phyloP scores from a whole-genome alignment of 2,113 vertebrate species.

The Carassius auratus region DNA sequence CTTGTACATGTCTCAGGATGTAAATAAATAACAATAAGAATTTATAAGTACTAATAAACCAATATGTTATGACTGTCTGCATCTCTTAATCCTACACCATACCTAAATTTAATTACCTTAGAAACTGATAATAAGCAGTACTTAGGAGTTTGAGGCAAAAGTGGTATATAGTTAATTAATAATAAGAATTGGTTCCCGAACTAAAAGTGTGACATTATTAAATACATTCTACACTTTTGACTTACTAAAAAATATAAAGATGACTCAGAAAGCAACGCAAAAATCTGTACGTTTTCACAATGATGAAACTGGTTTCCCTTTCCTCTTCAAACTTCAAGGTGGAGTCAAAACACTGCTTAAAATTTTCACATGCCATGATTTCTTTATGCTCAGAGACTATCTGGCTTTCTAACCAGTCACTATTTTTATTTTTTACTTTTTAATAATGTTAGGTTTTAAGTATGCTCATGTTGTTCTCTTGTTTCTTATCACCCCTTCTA shows the following conservation, averaged over 20 bases:
- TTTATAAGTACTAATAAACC: too few relatives aligned
- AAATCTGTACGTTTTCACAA: not conserved
- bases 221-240: not conserved
- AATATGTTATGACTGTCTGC: too few relatives aligned
- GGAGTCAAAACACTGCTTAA: not conserved
- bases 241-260: not conserved
- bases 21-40: too few relatives aligned
- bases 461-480: not conserved
- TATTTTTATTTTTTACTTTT: not conserved
- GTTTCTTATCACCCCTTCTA: conserved; percentile 1
- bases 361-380: not conserved
- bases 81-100: too few relatives aligned
- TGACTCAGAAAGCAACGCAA: not conserved
- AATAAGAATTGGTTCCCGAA: too few relatives aligned
- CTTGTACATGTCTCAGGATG: too few relatives aligned
- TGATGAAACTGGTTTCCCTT: conserved; percentile 1
- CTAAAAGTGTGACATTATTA: not conserved
- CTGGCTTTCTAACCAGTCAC: not conserved
- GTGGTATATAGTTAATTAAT: not conserved
- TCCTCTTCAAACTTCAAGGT: not conserved
- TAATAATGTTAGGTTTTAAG: not conserved
- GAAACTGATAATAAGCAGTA: too few relatives aligned
- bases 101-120: too few relatives aligned
- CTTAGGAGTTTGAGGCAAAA: too few relatives aligned
- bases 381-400: not conserved